phyloP scores from a whole-genome alignment of 1,140 invertebrate genomes.

The Drosophila arawakana region DNA sequence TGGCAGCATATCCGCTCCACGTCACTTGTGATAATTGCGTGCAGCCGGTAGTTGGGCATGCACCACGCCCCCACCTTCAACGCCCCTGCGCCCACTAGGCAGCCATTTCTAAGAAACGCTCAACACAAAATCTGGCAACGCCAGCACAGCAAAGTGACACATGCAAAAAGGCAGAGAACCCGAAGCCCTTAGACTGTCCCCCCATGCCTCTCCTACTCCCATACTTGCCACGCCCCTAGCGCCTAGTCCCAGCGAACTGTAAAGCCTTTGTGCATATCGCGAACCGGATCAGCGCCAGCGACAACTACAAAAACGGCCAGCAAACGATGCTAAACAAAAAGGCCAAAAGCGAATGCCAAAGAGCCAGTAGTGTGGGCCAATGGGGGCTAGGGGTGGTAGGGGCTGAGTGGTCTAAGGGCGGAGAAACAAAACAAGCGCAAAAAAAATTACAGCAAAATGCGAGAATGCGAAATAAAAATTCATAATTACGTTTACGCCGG shows the following conservation, averaged over 20 bases:
- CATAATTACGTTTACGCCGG: conserved; percentile 84
- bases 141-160: conserved; percentile 47
- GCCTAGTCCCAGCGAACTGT: conserved; percentile 54
- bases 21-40: conserved; percentile 82
- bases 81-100: not conserved
- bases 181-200: conserved; percentile 45
- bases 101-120: conserved; percentile 63
- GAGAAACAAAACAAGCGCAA: conserved; percentile 2
- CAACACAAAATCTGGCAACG: conserved; percentile 66
- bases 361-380: not conserved
- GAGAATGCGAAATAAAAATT: conserved; percentile 80
- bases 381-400: not conserved
- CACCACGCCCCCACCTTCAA: not conserved
- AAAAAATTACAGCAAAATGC: conserved; percentile 37
- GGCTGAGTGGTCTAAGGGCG: not conserved
- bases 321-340: conserved; percentile 48
- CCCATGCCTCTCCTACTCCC: not conserved
- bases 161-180: conserved; percentile 46
- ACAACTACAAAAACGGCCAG: conserved; percentile 47
- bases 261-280: conserved; percentile 79
- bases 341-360: conserved; percentile 5
- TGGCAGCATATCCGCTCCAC: conserved; percentile 79
- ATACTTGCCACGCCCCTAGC: not conserved
- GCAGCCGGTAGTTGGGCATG: conserved; percentile 63
- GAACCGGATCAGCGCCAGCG: conserved; percentile 75